A percentile compares a stretch with the other conserved stretches of the same genome.
Conservation (phyloP, 2,888 invertebrate species). For the Tethea ocularis region DNA sequence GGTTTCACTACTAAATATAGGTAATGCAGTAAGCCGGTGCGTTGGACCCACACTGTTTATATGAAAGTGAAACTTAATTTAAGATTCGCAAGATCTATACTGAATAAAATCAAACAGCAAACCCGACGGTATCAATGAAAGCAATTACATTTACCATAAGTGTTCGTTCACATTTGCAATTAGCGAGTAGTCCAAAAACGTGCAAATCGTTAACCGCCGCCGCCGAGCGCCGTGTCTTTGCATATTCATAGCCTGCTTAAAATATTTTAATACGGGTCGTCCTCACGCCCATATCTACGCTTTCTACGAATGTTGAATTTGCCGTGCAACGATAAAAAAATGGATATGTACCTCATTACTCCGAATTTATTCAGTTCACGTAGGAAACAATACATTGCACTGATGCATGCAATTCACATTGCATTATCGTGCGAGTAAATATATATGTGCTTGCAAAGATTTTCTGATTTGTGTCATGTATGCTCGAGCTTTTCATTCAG, state of each 20-base stretch:
- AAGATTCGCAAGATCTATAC: slow-evolving; percentile 29
- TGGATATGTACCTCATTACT: slow-evolving; percentile 14
- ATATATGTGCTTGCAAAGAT: slow-evolving; percentile 7
- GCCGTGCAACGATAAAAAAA: slow-evolving; percentile 61
- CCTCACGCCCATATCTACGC: slow-evolving; percentile 63
- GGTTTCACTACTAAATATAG: not conserved
- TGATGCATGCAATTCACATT: slow-evolving; percentile 5
- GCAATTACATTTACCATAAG: slow-evolving; percentile 81
- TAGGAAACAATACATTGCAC: slow-evolving; percentile 8
- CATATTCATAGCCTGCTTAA: slow-evolving; percentile 83
- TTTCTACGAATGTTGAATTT: slow-evolving; percentile 77
- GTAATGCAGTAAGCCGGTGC: no score
- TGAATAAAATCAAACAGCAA: slow-evolving; percentile 59
- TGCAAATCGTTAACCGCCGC: slow-evolving; percentile 80
- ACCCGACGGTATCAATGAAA: slow-evolving; percentile 69
- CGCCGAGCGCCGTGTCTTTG: slow-evolving; percentile 78
- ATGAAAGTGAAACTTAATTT: slow-evolving; percentile 43
- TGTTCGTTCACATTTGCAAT: slow-evolving; percentile 82
- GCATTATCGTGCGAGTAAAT: slow-evolving; percentile 10
- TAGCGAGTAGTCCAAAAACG: slow-evolving; percentile 82
- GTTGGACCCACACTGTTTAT: not conserved
- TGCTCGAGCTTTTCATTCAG: slow-evolving; percentile 8
- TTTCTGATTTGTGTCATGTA: slow-evolving; percentile 7
- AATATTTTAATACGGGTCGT: slow-evolving; percentile 81
- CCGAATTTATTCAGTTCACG: slow-evolving; percentile 9